phyloP scores from a whole-genome alignment of 2,888 invertebrate genomes.

The Phytoseiulus persimilis region DNA sequence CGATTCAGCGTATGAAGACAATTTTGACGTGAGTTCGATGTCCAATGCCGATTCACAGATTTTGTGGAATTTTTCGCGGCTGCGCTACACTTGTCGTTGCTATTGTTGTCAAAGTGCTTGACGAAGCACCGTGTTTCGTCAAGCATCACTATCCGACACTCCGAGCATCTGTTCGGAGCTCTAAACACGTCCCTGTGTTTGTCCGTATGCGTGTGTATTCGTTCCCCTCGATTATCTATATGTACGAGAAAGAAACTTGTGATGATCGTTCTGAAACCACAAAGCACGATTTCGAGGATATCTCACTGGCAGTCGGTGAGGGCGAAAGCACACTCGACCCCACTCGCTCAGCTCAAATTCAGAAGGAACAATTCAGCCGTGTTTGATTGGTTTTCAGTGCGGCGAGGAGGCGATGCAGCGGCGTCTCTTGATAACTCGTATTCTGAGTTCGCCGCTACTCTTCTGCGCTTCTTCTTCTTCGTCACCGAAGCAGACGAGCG shows the following conservation, averaged over 20 bases:
- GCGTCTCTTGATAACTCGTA: conserved; percentile 24
- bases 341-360: too few species aligned
- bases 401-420: conserved; percentile 28
- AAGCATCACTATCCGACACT: background rate
- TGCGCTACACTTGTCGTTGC: background rate
- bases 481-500: background rate
- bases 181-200: background rate
- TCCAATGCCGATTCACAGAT: background rate
- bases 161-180: background rate
- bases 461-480: conserved; percentile 21
- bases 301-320: too few species aligned
- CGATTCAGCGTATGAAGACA: conserved; percentile 29
- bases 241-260: background rate
- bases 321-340: too few species aligned
- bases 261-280: too few species aligned
- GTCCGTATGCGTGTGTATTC: background rate
- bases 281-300: too few species aligned
- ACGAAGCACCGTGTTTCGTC: background rate
- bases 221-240: background rate
- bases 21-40: conserved; percentile 28
- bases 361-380: background rate
- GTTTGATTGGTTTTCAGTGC: background rate
- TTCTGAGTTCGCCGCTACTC: conserved; percentile 31
- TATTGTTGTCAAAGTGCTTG: background rate
- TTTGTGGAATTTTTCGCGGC: background rate